A percentile compares a stretch with the other conserved stretches of the same genome.
phyloP scores from a whole-genome alignment of 2,797 vertebrate species.

The Dermochelys coriacea region DNA sequence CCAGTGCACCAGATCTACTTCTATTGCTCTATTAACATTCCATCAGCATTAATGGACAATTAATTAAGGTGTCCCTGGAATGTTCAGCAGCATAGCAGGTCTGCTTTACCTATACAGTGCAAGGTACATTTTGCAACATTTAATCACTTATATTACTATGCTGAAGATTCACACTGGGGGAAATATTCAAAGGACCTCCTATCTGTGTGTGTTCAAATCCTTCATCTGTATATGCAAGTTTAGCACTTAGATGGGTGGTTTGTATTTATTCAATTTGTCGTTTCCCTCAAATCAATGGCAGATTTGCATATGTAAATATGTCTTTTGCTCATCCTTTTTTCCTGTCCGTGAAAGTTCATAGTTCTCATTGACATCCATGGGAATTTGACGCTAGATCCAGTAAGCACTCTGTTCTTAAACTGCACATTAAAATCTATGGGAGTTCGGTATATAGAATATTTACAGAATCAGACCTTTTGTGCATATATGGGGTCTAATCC shows the following conservation, averaged over 20 bases:
- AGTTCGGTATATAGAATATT: constrained; percentile 34
- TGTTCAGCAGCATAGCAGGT: constrained; percentile 2
- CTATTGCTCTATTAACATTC: constrained; percentile 2
- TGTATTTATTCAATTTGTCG: neutral
- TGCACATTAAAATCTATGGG: constrained; percentile 49
- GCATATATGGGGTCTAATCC: constrained; percentile 17
- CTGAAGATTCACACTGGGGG: neutral
- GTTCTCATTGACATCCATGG: neutral
- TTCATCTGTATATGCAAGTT: neutral
- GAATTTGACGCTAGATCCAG: neutral
- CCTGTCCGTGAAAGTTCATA: neutral
- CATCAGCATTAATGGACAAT: constrained; percentile 24
- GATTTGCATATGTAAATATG: neutral
- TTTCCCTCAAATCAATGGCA: neutral
- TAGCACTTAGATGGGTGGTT: neutral
- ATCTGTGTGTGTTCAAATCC: neutral
- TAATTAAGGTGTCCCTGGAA: fast-evolving
- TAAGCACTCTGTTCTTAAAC: constrained; percentile 34
- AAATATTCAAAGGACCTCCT: constrained; percentile 19
- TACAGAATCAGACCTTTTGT: neutral
- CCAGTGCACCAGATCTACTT: neutral
- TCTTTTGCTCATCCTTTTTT: neutral
- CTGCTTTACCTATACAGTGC: constrained; percentile 42
- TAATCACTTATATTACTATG: constrained; percentile 39
- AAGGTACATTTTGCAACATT: constrained; percentile 13